Percentiles rank a stretch among this genome's conserved stretches.
Conservation (phyloP, 1,140 invertebrate genomes). For the Homarus americanus region DNA sequence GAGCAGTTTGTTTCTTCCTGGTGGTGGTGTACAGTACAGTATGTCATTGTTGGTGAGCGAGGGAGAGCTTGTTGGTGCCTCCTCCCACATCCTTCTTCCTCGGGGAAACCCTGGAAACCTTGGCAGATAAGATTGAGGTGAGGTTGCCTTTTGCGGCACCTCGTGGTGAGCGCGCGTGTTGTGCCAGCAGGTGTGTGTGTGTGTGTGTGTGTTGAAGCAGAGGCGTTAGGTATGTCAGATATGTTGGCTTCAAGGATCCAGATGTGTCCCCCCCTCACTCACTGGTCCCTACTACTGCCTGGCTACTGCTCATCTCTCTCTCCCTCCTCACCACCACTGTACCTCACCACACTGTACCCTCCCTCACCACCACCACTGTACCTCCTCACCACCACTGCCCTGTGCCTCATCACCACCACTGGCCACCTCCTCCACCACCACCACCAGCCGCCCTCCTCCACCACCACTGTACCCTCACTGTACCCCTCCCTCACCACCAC, state of each 20-base stretch:
- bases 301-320: neutral
- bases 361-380: too few species aligned
- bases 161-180: neutral
- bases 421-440: too few species aligned
- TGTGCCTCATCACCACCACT: too few species aligned
- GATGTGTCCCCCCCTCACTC: neutral
- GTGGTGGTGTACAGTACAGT: neutral
- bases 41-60: neutral
- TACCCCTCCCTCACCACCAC: too few species aligned
- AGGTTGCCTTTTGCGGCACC: neutral
- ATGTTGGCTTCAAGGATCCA: constrained; percentile 28
- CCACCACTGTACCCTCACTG: too few species aligned
- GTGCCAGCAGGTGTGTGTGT: constrained; percentile 17
- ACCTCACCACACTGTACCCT: too few species aligned
- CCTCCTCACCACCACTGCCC: too few species aligned
- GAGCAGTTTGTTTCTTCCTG: too few species aligned
- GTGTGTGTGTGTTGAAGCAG: constrained; percentile 35
- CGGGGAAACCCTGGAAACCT: constrained; percentile 32
- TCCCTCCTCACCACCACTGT: neutral
- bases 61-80: neutral
- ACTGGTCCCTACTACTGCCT: neutral
- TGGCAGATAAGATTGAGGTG: constrained; percentile 24
- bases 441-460: too few species aligned
- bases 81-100: constrained; percentile 45
- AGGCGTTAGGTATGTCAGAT: neutral